These are phyloP conservation scores for Gephyroberyx darwinii DNA, from an alignment of 2,797 vertebrate species.

Conservation along the genomic window DNA sequence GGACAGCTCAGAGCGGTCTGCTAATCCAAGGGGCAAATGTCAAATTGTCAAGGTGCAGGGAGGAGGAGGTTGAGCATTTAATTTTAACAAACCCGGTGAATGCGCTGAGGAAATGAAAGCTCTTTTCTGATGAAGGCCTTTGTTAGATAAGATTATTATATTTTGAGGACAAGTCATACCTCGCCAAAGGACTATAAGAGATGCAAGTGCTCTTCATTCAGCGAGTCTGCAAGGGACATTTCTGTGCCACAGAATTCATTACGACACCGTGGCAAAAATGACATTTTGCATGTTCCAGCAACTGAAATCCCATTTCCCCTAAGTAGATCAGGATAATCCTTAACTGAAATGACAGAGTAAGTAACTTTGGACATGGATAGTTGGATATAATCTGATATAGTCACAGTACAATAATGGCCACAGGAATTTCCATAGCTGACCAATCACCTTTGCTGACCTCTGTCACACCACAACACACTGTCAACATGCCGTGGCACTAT, in stretches of 20 bases:
- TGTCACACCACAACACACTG: constrained; percentile 41
- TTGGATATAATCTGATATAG: constrained; percentile 73
- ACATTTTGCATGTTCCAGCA: constrained; percentile 67
- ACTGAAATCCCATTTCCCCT: constrained; percentile 72
- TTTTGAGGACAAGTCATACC: not conserved
- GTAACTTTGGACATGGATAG: constrained; percentile 65
- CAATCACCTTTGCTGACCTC: constrained; percentile 50
- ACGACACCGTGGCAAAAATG: constrained; percentile 39
- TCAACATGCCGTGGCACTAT: constrained; percentile 40
- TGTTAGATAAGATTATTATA: not conserved
- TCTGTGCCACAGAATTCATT: constrained; percentile 48
- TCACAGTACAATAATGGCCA: constrained; percentile 45
- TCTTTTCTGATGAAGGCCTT: not conserved
- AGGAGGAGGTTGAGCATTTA: not conserved
- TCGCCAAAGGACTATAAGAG: constrained; percentile 9
- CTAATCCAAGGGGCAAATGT: constrained; percentile 8
- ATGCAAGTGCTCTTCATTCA: constrained; percentile 17
- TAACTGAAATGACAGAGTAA: constrained; percentile 66
- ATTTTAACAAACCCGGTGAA: not conserved
- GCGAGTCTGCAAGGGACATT: constrained; percentile 27
- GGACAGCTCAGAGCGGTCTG: constrained; percentile 10
- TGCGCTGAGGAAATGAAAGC: not conserved
- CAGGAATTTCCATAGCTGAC: constrained; percentile 45
- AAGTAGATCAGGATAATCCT: constrained; percentile 77
- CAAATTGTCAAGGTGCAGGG: constrained; percentile 9